Conservation (phyloP, 2,113 vertebrate genomes). For the Gnathonemus longibarbis region DNA sequence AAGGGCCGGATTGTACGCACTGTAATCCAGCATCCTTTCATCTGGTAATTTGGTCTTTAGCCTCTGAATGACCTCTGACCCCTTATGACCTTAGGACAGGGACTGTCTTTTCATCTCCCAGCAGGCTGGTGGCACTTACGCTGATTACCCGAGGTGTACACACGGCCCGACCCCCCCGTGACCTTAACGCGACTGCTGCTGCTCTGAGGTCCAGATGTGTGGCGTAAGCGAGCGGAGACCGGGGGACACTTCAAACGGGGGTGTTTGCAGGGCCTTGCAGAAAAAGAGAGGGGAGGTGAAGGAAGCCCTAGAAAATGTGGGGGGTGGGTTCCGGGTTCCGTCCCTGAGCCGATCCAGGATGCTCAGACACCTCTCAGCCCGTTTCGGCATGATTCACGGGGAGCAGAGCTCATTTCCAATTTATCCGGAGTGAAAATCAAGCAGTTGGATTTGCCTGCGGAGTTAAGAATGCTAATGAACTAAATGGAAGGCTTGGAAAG, state of each 20-base stretch:
- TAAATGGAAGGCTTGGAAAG: neutral
- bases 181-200: constrained; percentile 24
- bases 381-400: neutral
- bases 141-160: constrained; percentile 27
- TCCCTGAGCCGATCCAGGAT: neutral
- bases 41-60: constrained; percentile 19
- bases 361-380: neutral
- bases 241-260: neutral
- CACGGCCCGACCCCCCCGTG: constrained; percentile 22
- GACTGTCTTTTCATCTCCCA: constrained; percentile 23
- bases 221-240: neutral
- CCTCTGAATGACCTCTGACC: constrained; percentile 30
- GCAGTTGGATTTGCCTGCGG: neutral
- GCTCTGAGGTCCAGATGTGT: constrained; percentile 18
- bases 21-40: neutral
- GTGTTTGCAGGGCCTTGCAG: neutral
- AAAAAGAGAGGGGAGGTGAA: neutral
- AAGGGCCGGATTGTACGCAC: neutral
- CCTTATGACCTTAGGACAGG: constrained; percentile 9
- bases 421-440: neutral
- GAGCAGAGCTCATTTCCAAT: neutral
- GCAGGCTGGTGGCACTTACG: constrained; percentile 19
- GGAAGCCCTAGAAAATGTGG: neutral
- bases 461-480: neutral
- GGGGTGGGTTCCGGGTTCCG: too few relatives aligned